Evolutionary conservation across 2,888 invertebrate species (phyloP).

Genomic region (Plebejus anna): DNA sequence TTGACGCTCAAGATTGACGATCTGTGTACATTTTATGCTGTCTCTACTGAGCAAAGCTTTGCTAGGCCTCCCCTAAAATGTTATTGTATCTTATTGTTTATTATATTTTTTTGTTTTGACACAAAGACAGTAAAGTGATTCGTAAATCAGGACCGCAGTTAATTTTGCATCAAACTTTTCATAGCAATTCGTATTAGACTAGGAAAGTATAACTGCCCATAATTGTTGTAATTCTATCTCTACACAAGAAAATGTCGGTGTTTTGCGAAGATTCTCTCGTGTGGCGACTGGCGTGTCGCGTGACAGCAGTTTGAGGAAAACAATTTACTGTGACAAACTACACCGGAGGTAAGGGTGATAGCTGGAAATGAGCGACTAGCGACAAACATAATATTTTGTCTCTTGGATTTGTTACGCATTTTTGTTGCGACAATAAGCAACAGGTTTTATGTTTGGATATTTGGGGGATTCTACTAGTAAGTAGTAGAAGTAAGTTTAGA

Average conservation of each 20-base stretch:
- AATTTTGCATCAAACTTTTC: too few relatives aligned
- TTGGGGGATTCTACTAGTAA: not conserved
- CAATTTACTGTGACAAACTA: slow-evolving; percentile 15
- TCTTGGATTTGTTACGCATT: not conserved
- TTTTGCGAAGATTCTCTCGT: not conserved
- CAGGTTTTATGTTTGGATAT: not conserved
- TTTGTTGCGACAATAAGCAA: not conserved
- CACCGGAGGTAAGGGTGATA: not conserved
- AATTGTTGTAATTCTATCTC: too few relatives aligned
- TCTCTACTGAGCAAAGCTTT: too few relatives aligned
- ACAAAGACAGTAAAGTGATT: too few relatives aligned
- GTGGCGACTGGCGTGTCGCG: not conserved
- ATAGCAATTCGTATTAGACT: too few relatives aligned
- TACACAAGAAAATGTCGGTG: not conserved
- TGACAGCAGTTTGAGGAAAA: slow-evolving; percentile 5
- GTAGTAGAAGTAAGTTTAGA: not conserved
- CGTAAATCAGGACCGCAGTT: too few relatives aligned
- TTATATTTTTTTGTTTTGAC: too few relatives aligned
- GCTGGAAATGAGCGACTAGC: not conserved
- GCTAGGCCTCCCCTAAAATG: too few relatives aligned
- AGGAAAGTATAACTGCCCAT: too few relatives aligned
- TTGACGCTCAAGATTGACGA: too few relatives aligned
- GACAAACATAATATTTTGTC: not conserved
- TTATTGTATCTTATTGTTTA: too few relatives aligned
- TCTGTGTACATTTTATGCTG: too few relatives aligned